Percentiles rank a stretch among this genome's conserved stretches.
Evolutionary conservation across 2,888 invertebrate species (phyloP).

Genomic region (Phorcus lineatus): DNA sequence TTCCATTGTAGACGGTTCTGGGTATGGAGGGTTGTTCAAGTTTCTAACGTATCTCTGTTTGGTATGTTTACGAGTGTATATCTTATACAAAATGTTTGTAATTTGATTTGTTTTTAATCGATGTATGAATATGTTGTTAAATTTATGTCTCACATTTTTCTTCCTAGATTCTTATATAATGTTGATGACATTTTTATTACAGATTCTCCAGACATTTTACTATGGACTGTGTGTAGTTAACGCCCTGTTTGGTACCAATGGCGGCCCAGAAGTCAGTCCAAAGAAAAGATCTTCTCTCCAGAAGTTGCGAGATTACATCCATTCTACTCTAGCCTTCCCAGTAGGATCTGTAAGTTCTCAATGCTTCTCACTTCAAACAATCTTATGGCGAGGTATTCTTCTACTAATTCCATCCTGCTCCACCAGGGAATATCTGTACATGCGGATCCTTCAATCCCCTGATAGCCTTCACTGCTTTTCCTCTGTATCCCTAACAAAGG

Average conservation of each 20-base stretch:
- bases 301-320: conserved; percentile 54
- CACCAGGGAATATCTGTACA: no score
- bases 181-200: conserved; percentile 73
- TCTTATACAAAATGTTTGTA: no score
- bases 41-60: neutral
- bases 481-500: no score
- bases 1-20: neutral
- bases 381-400: no score
- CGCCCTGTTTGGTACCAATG: conserved; percentile 86
- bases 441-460: no score
- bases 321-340: conserved; percentile 62
- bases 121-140: no score
- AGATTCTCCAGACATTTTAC: conserved; percentile 87
- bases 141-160: no score
- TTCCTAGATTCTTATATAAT: no score
- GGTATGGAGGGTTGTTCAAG: conserved; percentile 9
- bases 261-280: conserved; percentile 38
- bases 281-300: conserved; percentile 48
- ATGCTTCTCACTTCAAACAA: neutral
- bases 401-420: no score
- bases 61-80: no score
- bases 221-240: conserved; percentile 86
- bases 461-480: no score
- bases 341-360: conserved; percentile 59
- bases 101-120: no score